Percentiles rank a stretch among this genome's conserved stretches.
phyloP scores from a whole-genome alignment of 2,888 invertebrate species.

The Laothoe populi region DNA sequence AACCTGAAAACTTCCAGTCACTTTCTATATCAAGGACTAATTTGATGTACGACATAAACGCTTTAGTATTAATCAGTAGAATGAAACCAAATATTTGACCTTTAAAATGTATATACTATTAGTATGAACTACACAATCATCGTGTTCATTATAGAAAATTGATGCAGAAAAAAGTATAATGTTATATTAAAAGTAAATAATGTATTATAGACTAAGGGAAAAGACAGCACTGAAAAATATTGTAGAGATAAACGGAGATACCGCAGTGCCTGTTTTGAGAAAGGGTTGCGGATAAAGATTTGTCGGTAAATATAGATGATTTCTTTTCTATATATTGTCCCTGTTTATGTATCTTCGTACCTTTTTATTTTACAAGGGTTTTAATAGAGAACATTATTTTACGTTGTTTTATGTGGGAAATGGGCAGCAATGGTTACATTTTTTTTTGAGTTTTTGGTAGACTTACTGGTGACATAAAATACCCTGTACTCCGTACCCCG shows the following conservation, averaged over 20 bases:
- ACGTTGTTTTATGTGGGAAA: not conserved
- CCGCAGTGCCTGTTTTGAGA: slow-evolving; percentile 6
- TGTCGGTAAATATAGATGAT: slow-evolving; percentile 12
- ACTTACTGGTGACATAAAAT: too few species aligned
- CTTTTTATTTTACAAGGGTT: not conserved
- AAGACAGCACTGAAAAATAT: slow-evolving; percentile 32
- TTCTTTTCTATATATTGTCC: slow-evolving; percentile 7
- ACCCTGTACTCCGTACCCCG: too few species aligned
- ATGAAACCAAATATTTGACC: too few species aligned
- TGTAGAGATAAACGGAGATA: slow-evolving; percentile 17
- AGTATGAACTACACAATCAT: too few species aligned
- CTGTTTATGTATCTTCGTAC: not conserved
- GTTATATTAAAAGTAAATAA: slow-evolving; percentile 43
- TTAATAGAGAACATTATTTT: slow-evolving; percentile 6
- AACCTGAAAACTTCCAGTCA: too few species aligned
- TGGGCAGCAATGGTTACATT: not conserved
- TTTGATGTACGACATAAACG: too few species aligned
- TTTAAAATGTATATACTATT: too few species aligned
- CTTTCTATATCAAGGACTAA: too few species aligned
- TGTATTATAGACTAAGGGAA: slow-evolving; percentile 45
- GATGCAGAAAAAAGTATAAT: slow-evolving; percentile 41
- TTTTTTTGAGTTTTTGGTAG: not conserved
- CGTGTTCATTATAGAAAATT: too few species aligned
- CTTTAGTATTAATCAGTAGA: too few species aligned
- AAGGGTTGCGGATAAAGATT: slow-evolving; percentile 22